Evolutionary conservation across 2,888 invertebrate species (phyloP), one percentile per base, ranked within the genome.

Genomic region (Diplolepis rosae): DNA sequence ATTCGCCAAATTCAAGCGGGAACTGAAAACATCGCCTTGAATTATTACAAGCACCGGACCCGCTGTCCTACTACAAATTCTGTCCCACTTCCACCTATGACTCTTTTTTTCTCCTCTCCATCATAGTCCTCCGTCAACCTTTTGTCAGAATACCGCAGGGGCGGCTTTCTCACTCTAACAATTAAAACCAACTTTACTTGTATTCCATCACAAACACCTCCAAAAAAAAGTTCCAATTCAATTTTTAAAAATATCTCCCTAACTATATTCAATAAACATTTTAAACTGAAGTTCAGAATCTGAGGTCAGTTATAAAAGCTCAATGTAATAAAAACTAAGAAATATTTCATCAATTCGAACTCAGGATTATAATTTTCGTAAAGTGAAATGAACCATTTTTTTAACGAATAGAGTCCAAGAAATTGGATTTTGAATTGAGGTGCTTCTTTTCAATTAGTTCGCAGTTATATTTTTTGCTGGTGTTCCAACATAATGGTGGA

Each of bases 11-110:
- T 61, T 61, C 61, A n/a, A 39, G 39, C 24, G 56, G 30, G 45
- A 70, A 69, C 68, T 51, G 66, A 71, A 70, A 72, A 68, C 28
- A 68, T 68, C 70, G 30, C 70, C 66, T 70, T 72, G 74, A 74
- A 72, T 68, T 72, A 70, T 72, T 70, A 66, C 51, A 39, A 48
- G 68, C 35, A 56, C 32, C 50, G 69, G 52, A 30, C 69, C 18
- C 52, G n/a, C 28, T 52, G 69, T 66, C 70, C 71, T 56, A 50
- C 68, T 71, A 67, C 66, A 69, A 54, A 66, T 71, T 65, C 68
- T 68, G 66, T 61, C 54, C 56, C 15, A 15, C 39, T 28, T n/a
- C 22, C 51, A 39, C 52, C 28, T 61, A 54, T 42, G 22, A 24
- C 32, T 27, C n/a, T 39, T 22, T 32, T 48, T 45, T 61, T 30